Evolutionary conservation across 1,140 invertebrate genomes (phyloP), one percentile per base, ranked within the genome.

Genomic region (Sarcophaga peregrina): DNA sequence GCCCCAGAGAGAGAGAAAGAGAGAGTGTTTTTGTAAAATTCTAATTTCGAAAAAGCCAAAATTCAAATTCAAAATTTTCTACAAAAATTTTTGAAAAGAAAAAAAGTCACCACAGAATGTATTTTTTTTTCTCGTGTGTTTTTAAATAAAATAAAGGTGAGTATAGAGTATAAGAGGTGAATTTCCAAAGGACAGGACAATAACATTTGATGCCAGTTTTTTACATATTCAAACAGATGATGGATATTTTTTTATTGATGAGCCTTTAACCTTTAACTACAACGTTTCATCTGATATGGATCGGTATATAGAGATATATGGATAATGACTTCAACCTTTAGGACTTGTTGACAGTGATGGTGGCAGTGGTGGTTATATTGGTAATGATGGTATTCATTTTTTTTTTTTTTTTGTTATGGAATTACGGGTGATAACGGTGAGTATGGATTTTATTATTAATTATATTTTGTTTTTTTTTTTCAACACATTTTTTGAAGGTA

Each of bases 281-380:
- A 78, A 37, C 25, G 25, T 78, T 76, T 76, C 9, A 78, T 50
- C 17, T 15, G n/a, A 13, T 46, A n/a, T 46, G 75, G 13, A 47
- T 11, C 75, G 37, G 47, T 50, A 20, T 37, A 37, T 37, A 37
- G 25, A 37, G 25, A 37, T 1, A n/a, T 78, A 78, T 78, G 75
- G 75, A 78, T 78, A 78, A 78, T 78, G 75, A 78, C 75, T 78
- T 78, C 75, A 78, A 78, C 75, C 75, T 78, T 52, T 58, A 50
- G 50, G 75, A 78, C 47, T 52, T 52, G n/a, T 75, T 75, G 62
- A 20, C 20, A 20, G 62, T 68, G n/a, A 20, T 68, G 62, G 20
- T 20, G 15, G 25, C 25, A 37, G 25, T 37, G 25, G 25, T 37
- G 25, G 25, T 37, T 37, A 37, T 37, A 4, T 37, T 37, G 25